phyloP scores from a whole-genome alignment of 2,888 invertebrate species.

The Lapara coniferarum region DNA sequence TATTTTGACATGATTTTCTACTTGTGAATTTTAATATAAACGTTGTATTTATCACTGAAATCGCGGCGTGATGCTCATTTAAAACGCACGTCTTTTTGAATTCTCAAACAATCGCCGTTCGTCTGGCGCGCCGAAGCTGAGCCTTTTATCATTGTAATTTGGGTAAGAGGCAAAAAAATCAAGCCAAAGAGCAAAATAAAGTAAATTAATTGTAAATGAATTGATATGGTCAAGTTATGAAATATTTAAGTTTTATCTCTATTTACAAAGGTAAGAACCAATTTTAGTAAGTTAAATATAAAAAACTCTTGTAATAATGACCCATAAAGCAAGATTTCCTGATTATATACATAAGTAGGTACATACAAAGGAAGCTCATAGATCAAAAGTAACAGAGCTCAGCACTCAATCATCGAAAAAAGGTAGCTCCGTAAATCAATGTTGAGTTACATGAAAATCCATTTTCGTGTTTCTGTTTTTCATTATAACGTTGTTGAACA shows the following conservation, averaged over 20 bases:
- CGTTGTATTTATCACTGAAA: conserved; percentile 2
- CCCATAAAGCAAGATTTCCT: not conserved
- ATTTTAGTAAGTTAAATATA: too few species aligned
- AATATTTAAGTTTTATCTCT: too few species aligned
- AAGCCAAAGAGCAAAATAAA: too few species aligned
- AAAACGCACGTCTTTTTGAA: conserved; percentile 39
- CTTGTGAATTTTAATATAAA: conserved; percentile 4
- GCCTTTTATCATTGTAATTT: conserved; percentile 33
- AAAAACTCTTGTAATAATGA: too few species aligned
- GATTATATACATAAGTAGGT: not conserved
- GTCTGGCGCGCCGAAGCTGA: conserved; percentile 48
- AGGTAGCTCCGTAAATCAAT: conserved; percentile 1
- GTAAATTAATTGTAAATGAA: too few species aligned
- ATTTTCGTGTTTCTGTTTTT: not conserved
- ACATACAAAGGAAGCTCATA: not conserved
- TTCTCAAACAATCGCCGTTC: conserved; percentile 56
- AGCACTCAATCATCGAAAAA: conserved; percentile 12
- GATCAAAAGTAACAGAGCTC: not conserved
- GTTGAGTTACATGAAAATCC: not conserved
- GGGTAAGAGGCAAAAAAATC: too few species aligned
- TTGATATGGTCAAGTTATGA: too few species aligned
- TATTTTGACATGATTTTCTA: not conserved
- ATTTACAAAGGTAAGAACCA: too few species aligned
- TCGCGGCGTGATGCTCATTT: conserved; percentile 40
- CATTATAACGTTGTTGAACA: not conserved